phyloP scores from a whole-genome alignment of 2,113 vertebrate genomes.

The Empidonax alnorum region DNA sequence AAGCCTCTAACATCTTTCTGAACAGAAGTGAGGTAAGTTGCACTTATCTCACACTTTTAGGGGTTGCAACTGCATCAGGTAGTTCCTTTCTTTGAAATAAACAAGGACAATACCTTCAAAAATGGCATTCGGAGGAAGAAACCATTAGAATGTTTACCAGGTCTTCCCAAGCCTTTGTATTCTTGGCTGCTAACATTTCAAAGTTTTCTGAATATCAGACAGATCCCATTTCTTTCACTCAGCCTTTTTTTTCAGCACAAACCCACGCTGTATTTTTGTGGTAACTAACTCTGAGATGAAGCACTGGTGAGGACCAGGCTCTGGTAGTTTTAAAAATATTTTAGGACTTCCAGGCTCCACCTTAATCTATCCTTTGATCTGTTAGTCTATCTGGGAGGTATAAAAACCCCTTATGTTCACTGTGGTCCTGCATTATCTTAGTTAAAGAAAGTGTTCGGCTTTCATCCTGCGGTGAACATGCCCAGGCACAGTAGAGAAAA shows the following conservation, averaged over 20 bases:
- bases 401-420: not conserved
- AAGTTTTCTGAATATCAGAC: not conserved
- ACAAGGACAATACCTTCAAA: not conserved
- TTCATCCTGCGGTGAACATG: not conserved
- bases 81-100: not conserved
- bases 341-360: not conserved
- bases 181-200: not conserved
- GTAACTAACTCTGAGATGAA: not conserved
- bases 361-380: not conserved
- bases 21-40: not conserved
- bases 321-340: not conserved
- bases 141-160: not conserved
- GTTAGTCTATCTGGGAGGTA: not conserved
- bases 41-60: not conserved
- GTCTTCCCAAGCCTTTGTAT: not conserved
- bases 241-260: not conserved
- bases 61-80: not conserved
- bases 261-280: not conserved
- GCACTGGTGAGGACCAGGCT: not conserved
- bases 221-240: not conserved
- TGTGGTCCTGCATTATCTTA: not conserved
- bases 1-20: not conserved
- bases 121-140: not conserved
- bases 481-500: not conserved
- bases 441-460: not conserved